phyloP scores from a whole-genome alignment of 2,113 vertebrate genomes.

The Lucifuga dentata region DNA sequence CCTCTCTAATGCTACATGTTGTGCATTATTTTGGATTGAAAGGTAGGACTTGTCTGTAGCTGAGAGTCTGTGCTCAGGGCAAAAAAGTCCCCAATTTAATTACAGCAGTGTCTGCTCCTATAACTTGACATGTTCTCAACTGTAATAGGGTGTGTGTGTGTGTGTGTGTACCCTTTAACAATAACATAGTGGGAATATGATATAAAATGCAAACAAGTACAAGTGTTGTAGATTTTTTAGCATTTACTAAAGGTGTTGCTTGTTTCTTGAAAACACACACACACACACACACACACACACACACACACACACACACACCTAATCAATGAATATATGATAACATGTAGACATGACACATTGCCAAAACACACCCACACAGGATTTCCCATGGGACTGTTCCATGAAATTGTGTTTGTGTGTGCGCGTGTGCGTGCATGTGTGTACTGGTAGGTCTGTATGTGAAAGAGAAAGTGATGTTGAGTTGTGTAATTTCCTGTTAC shows the following conservation, averaged over 20 bases:
- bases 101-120: fast-evolving
- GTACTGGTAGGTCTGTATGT: background rate
- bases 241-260: too few species aligned
- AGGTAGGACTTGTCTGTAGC: background rate
- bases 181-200: background rate
- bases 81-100: too few species aligned
- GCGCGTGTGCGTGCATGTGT: background rate
- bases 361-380: conserved; percentile 41
- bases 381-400: conserved; percentile 42
- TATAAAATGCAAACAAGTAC: background rate
- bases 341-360: background rate
- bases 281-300: too few species aligned
- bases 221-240: background rate
- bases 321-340: conserved; percentile 5
- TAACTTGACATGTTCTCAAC: background rate
- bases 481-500: too few species aligned
- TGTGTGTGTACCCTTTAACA: background rate
- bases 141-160: background rate
- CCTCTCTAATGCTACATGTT: too few species aligned
- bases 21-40: too few species aligned
- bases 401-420: background rate
- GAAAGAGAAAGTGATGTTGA: conserved; percentile 1
- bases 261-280: too few species aligned
- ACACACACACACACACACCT: conserved; percentile 2
- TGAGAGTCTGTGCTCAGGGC: background rate